Evolutionary conservation across 2,888 invertebrate species (phyloP).

Genomic region (Apamea epomidion): DNA sequence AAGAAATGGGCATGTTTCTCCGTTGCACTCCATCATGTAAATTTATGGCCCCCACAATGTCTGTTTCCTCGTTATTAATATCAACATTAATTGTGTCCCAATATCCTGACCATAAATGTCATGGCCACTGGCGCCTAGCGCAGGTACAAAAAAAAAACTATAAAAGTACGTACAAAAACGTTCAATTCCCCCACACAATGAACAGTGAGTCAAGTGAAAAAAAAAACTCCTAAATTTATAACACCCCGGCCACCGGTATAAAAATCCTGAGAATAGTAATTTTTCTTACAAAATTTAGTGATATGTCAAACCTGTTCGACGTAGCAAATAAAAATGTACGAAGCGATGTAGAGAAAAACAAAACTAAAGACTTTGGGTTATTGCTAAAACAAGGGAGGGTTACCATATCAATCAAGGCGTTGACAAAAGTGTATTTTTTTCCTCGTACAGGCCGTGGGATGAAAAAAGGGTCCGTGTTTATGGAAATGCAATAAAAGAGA

Average conservation of each 20-base stretch:
- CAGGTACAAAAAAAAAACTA: conserved; percentile 85
- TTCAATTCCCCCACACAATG: conserved; percentile 82
- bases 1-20: conserved; percentile 76
- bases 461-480: conserved; percentile 88
- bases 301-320: conserved; percentile 89
- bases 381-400: conserved; percentile 90
- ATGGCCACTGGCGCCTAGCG: conserved; percentile 89
- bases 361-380: conserved; percentile 82
- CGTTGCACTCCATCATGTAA: conserved; percentile 78
- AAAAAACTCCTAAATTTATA: conserved; percentile 87
- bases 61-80: conserved; percentile 88
- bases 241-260: conserved; percentile 87
- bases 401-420: conserved; percentile 90
- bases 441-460: conserved; percentile 78
- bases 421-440: conserved; percentile 88
- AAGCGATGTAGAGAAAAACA: conserved; percentile 79
- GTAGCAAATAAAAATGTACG: conserved; percentile 89
- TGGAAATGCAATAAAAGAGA: conserved; percentile 86
- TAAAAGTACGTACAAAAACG: conserved; percentile 85
- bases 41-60: conserved; percentile 84
- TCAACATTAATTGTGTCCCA: conserved; percentile 89
- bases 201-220: conserved; percentile 80
- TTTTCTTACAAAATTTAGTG: conserved; percentile 90
- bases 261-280: conserved; percentile 87
- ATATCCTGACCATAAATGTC: conserved; percentile 89